phyloP scores from a whole-genome alignment of 2,113 vertebrate genomes.

The Aplodontia rufa region DNA sequence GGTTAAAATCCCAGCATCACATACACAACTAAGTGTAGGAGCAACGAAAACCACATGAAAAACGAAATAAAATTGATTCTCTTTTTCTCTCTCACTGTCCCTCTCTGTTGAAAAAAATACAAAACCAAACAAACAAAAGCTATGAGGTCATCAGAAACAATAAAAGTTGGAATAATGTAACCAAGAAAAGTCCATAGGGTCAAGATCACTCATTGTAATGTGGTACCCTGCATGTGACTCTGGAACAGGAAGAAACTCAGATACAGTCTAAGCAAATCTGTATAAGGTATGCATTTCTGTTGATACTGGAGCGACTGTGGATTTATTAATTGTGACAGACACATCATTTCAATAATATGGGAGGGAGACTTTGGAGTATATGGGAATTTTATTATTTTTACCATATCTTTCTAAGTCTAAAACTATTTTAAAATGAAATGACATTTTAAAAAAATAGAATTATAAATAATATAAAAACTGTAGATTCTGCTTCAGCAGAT shows the following conservation, averaged over 20 bases:
- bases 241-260: background rate
- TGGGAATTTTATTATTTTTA: background rate
- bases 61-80: too few species aligned
- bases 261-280: background rate
- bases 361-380: background rate
- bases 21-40: too few species aligned
- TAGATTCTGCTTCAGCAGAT: background rate
- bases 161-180: background rate
- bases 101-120: too few species aligned
- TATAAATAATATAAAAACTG: background rate
- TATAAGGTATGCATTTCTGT: background rate
- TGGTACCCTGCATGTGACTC: background rate
- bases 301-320: background rate
- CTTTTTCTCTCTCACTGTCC: too few species aligned
- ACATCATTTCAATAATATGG: background rate
- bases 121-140: too few species aligned
- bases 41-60: too few species aligned
- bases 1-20: too few species aligned
- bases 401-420: background rate
- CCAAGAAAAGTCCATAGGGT: background rate
- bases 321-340: background rate
- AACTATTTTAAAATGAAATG: background rate
- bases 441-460: background rate
- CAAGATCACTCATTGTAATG: background rate
- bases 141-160: background rate